Conservation (phyloP, 2,113 vertebrate species). For the Campylomormyrus tamandua region DNA sequence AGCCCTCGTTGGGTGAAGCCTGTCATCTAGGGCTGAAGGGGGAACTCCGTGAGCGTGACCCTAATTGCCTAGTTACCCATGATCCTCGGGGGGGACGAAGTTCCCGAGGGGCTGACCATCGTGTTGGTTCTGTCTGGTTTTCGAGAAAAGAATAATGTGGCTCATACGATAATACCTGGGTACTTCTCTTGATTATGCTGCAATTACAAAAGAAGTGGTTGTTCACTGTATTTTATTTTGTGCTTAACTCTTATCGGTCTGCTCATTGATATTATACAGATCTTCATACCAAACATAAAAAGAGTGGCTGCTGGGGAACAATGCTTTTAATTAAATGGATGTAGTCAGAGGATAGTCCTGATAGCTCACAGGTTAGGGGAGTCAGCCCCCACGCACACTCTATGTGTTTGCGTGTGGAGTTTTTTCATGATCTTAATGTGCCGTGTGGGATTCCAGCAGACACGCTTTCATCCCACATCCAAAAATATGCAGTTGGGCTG, state of each 20-base stretch:
- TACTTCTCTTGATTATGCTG: neutral
- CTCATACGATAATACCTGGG: neutral
- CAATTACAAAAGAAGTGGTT: neutral
- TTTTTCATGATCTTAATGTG: neutral
- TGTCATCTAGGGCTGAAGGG: neutral
- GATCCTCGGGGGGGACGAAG: neutral
- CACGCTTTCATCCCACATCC: neutral
- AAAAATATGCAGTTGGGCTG: neutral
- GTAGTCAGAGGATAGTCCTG: neutral
- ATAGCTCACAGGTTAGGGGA: too few relatives aligned
- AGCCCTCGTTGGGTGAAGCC: neutral
- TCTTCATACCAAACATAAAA: neutral
- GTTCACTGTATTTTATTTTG: neutral
- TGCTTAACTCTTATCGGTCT: neutral
- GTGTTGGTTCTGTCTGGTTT: neutral
- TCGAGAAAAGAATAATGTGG: neutral
- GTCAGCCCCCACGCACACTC: neutral
- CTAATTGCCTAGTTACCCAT: neutral
- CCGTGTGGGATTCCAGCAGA: neutral
- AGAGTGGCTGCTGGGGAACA: neutral
- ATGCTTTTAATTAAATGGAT: neutral
- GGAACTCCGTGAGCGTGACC: neutral
- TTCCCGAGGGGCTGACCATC: neutral
- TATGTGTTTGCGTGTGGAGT: neutral
- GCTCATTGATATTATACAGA: neutral